These are phyloP conservation scores for Chiroxiphia lanceolata DNA, from an alignment of 2,797 vertebrate genomes.

Conservation along the genomic window DNA sequence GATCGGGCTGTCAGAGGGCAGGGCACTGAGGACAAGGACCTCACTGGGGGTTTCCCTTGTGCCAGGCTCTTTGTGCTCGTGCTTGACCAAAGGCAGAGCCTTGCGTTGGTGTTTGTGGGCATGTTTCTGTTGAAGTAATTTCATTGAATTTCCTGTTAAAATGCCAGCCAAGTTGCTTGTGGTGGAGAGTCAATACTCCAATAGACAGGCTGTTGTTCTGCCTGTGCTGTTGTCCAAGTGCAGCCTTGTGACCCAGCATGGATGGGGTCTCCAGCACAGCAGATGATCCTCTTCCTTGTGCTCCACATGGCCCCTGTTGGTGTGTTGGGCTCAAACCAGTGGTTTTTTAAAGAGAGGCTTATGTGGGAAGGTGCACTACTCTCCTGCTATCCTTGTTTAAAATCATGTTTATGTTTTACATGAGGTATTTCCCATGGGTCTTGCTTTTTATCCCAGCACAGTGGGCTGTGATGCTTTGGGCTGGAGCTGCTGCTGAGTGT, in stretches of 20 bases:
- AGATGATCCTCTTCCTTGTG: neutral
- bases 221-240: neutral
- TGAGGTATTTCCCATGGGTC: neutral
- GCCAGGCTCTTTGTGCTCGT: accelerated
- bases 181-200: neutral
- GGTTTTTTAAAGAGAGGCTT: neutral
- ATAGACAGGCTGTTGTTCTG: neutral
- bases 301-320: accelerated
- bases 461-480: neutral
- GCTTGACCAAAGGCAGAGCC: neutral
- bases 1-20: neutral
- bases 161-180: neutral
- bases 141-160: conserved; percentile 37
- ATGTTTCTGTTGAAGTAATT: neutral
- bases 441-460: neutral
- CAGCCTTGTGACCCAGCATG: neutral
- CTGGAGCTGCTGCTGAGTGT: neutral
- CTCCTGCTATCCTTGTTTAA: neutral
- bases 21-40: neutral
- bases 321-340: neutral
- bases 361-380: neutral
- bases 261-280: neutral
- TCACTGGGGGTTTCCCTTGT: neutral
- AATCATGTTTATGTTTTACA: neutral
- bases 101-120: neutral